Evolutionary conservation across 2,113 vertebrate genomes (phyloP).

Genomic region (Isichthys henryi): DNA sequence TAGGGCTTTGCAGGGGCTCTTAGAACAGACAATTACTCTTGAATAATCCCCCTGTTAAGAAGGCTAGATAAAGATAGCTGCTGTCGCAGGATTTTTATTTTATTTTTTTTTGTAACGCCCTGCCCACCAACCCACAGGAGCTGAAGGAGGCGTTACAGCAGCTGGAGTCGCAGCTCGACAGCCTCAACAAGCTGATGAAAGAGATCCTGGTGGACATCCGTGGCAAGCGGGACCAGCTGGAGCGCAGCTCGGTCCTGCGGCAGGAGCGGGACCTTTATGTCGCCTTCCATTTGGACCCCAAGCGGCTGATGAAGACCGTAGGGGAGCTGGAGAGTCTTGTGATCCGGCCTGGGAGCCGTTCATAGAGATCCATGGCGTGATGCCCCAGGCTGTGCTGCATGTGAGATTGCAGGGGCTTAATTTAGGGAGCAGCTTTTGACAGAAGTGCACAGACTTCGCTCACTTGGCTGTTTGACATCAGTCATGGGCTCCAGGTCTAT

Average conservation of each 20-base stretch:
- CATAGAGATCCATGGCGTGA: background rate
- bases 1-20: background rate
- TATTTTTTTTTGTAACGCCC: background rate
- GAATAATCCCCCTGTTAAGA: background rate
- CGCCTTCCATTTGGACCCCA: conserved; percentile 73
- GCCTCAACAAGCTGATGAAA: conserved; percentile 63
- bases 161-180: conserved; percentile 62
- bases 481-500: background rate
- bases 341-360: conserved; percentile 38
- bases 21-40: background rate
- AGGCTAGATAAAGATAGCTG: background rate
- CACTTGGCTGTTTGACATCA: background rate
- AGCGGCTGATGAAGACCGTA: conserved; percentile 65
- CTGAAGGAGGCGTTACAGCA: conserved; percentile 62
- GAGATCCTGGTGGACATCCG: conserved; percentile 72
- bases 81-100: background rate
- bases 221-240: conserved; percentile 66
- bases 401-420: background rate
- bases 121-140: conserved; percentile 58
- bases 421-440: background rate
- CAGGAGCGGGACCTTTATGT: conserved; percentile 79
- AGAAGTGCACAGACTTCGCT: background rate
- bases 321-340: conserved; percentile 67
- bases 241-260: conserved; percentile 60
- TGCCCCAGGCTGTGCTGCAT: background rate